These are phyloP conservation scores for Vulpes lagopus DNA, from an alignment of 2,113 vertebrate genomes.

Conservation along the genomic window DNA sequence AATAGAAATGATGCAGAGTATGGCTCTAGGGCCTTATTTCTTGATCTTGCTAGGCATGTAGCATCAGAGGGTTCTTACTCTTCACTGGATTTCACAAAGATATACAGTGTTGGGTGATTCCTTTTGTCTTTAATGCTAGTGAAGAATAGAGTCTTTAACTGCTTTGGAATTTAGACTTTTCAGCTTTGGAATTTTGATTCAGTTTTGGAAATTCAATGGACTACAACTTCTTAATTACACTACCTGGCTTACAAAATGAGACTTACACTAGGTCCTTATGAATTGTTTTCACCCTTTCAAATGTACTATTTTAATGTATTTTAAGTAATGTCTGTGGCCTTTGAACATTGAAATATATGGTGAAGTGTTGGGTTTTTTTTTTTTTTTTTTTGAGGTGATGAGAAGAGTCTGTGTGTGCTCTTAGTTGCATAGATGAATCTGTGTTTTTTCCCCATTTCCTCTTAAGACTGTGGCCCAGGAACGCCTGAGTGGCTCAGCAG, in stretches of 20 bases:
- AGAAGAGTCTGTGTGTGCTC: not conserved
- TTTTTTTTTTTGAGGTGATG: not conserved
- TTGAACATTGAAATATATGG: not conserved
- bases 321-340: not conserved
- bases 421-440: not conserved
- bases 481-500: too few species aligned
- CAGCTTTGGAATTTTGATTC: constrained; percentile 58
- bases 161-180: not conserved
- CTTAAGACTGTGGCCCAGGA: not conserved
- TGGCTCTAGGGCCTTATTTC: not conserved
- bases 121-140: not conserved
- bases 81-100: not conserved
- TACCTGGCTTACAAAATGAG: not conserved
- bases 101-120: not conserved
- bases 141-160: not conserved
- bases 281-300: not conserved
- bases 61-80: not conserved
- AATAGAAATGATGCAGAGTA: not conserved
- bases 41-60: not conserved
- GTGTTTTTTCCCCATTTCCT: not conserved
- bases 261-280: not conserved
- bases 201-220: not conserved
- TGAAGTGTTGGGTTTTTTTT: not conserved
- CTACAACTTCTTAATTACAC: not conserved
- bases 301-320: constrained; percentile 39